Conservation (phyloP, 2,888 invertebrate species). For the Euplagia quadripunctaria region DNA sequence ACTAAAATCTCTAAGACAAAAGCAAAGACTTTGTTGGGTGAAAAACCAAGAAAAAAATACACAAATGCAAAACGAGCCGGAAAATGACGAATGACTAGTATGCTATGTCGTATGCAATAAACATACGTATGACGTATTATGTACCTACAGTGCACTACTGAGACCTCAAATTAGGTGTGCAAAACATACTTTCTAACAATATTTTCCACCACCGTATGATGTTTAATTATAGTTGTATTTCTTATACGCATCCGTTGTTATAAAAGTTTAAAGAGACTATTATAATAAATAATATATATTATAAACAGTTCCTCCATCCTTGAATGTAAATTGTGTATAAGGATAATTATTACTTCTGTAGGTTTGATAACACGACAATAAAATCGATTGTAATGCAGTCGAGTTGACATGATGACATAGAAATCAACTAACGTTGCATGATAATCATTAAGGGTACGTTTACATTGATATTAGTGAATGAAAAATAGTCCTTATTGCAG, state of each 20-base stretch:
- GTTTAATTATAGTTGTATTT: neutral
- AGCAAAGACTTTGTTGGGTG: neutral
- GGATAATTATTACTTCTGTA: slow-evolving; percentile 37
- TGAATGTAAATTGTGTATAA: slow-evolving; percentile 25
- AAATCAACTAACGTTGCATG: slow-evolving; percentile 44
- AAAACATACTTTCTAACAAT: too few relatives aligned
- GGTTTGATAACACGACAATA: slow-evolving; percentile 44
- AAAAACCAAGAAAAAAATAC: neutral
- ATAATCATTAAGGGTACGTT: slow-evolving; percentile 32
- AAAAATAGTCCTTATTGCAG: too few relatives aligned
- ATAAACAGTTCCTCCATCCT: slow-evolving; percentile 21
- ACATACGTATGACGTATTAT: neutral
- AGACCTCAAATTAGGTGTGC: too few relatives aligned
- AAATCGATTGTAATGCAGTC: slow-evolving; percentile 43
- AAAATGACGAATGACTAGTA: too few relatives aligned
- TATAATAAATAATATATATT: slow-evolving; percentile 2
- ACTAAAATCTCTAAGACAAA: neutral
- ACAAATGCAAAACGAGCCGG: too few relatives aligned
- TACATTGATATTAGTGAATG: slow-evolving; percentile 3
- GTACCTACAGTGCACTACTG: neutral
- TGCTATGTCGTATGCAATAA: neutral
- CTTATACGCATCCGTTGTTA: neutral
- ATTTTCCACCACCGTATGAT: neutral
- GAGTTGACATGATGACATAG: slow-evolving; percentile 36
- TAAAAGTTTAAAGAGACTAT: neutral